Conservation (phyloP, 2,113 vertebrate genomes). For the Phylloscopus trochiloides region DNA sequence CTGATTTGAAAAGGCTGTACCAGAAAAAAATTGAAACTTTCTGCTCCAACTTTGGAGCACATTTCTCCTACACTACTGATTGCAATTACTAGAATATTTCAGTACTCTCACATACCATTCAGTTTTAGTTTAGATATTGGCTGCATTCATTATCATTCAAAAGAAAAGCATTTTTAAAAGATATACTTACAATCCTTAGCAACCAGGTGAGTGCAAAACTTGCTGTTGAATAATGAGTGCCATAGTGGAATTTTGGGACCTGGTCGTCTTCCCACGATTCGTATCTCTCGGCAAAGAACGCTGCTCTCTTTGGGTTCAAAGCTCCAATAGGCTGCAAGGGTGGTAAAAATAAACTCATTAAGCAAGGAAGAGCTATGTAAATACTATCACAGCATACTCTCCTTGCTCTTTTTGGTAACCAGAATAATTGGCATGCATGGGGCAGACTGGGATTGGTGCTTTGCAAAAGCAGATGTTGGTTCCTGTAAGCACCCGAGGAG, state of each 20-base stretch:
- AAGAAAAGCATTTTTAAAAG: background rate
- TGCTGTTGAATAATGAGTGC: conserved; percentile 97
- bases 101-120: background rate
- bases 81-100: background rate
- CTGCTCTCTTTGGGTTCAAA: conserved; percentile 95
- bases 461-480: background rate
- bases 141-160: background rate
- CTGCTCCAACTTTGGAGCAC: background rate
- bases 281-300: conserved; percentile 91
- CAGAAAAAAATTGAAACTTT: background rate
- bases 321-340: conserved; percentile 88
- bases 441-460: background rate
- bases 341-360: background rate
- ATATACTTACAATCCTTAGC: conserved; percentile 89
- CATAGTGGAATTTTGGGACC: conserved; percentile 97
- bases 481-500: background rate
- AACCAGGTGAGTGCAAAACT: conserved; percentile 95
- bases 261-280: conserved; percentile 98
- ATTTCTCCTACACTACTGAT: background rate
- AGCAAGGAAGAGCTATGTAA: background rate
- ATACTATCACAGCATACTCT: background rate
- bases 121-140: background rate
- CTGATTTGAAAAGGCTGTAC: background rate
- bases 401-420: background rate
- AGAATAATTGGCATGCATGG: background rate